These are phyloP conservation scores for Matsumurasca onukii DNA, from an alignment of 1,140 invertebrate species.

Conservation along the genomic window DNA sequence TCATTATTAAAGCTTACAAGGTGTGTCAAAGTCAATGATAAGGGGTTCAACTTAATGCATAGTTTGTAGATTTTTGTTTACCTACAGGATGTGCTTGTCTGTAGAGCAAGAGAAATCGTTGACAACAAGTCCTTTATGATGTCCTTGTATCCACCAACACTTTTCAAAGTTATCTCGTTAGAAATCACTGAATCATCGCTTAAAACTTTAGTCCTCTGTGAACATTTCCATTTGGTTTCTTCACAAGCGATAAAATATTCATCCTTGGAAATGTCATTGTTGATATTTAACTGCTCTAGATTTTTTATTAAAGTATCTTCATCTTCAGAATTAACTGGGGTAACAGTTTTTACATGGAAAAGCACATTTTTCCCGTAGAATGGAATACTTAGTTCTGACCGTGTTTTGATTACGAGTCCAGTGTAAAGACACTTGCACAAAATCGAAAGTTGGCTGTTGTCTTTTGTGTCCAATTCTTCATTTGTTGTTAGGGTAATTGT, in stretches of 20 bases:
- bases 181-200: slow-evolving; percentile 33
- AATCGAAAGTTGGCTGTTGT: slow-evolving; percentile 19
- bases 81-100: slow-evolving; percentile 44
- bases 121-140: slow-evolving; percentile 59
- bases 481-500: slow-evolving; percentile 7
- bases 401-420: slow-evolving; percentile 20
- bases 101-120: slow-evolving; percentile 57
- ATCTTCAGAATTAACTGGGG: neutral
- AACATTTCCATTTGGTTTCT: slow-evolving; percentile 3
- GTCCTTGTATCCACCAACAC: slow-evolving; percentile 60
- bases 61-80: neutral
- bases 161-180: slow-evolving; percentile 44
- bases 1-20: neutral
- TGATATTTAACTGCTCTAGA: slow-evolving; percentile 29
- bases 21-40: neutral
- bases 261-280: neutral
- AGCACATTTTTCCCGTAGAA: slow-evolving; percentile 35
- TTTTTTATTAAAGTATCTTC: slow-evolving; percentile 2
- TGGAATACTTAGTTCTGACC: slow-evolving; percentile 24
- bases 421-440: slow-evolving; percentile 7
- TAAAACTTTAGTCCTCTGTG: slow-evolving; percentile 44
- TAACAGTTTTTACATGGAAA: slow-evolving; percentile 31
- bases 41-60: neutral
- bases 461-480: slow-evolving; percentile 1
- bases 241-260: slow-evolving; percentile 17